Conservation (phyloP, 2,113 vertebrate genomes). For the Terrapene triunguis region DNA sequence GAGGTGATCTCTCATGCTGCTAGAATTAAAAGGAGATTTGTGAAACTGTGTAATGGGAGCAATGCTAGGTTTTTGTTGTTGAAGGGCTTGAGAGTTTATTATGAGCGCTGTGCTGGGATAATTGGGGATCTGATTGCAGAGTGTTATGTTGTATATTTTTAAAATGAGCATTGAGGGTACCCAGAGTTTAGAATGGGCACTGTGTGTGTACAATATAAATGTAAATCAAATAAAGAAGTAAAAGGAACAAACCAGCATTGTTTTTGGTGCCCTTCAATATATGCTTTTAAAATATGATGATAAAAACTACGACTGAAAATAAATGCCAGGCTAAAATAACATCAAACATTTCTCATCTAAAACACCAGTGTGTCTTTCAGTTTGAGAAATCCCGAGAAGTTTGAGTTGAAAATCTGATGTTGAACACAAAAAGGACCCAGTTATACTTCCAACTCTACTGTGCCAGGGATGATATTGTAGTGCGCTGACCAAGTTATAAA, state of each 20-base stretch:
- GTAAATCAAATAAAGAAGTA: background rate
- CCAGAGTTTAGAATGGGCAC: background rate
- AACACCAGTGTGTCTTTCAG: background rate
- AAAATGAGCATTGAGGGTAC: background rate
- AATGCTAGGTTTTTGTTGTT: constrained; percentile 47
- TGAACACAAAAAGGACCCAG: background rate
- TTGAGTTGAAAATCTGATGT: background rate
- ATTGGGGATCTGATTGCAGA: constrained; percentile 24
- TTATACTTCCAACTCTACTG: background rate
- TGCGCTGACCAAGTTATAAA: background rate
- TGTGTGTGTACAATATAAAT: background rate
- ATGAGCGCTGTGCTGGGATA: constrained; percentile 32
- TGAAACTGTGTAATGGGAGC: constrained; percentile 45
- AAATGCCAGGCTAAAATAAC: background rate
- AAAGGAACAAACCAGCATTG: background rate
- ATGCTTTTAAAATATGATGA: background rate
- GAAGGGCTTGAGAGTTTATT: constrained; percentile 50
- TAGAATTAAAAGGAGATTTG: constrained; percentile 73
- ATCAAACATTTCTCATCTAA: background rate
- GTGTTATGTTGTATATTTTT: constrained; percentile 7
- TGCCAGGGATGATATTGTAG: background rate
- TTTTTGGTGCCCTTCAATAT: background rate
- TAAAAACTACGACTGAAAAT: background rate
- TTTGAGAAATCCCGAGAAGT: background rate
- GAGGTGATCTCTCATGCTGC: constrained; percentile 64